Evolutionary conservation across 2,797 vertebrate genomes (phyloP).

Genomic region (Esox lucius): DNA sequence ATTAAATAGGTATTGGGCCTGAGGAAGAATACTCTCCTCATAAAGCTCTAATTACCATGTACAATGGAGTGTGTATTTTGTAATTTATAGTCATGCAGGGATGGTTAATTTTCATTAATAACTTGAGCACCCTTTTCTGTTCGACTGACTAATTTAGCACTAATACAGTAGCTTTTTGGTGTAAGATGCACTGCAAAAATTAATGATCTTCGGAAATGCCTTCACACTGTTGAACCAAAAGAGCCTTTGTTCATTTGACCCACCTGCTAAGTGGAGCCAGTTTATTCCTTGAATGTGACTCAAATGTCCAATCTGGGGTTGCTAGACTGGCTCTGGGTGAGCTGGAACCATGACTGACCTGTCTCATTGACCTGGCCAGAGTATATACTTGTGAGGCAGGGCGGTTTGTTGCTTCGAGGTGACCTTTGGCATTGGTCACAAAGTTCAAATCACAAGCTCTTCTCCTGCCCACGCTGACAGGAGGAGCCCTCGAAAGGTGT

Average conservation of each 20-base stretch:
- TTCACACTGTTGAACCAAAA: too few relatives aligned
- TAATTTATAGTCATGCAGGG: too few relatives aligned
- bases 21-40: slow-evolving; percentile 10
- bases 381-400: slow-evolving; percentile 26
- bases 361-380: neutral
- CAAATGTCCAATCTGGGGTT: slow-evolving; percentile 1
- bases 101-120: too few relatives aligned
- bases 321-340: neutral
- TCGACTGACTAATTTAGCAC: too few relatives aligned
- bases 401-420: slow-evolving; percentile 45
- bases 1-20: slow-evolving; percentile 8
- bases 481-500: slow-evolving; percentile 35
- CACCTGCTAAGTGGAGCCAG: too few relatives aligned
- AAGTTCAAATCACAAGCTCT: slow-evolving; percentile 40
- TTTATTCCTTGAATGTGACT: neutral
- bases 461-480: slow-evolving; percentile 43
- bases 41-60: neutral
- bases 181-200: too few relatives aligned
- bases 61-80: too few relatives aligned
- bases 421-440: slow-evolving; percentile 44
- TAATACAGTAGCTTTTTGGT: too few relatives aligned
- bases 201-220: too few relatives aligned
- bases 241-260: too few relatives aligned
- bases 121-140: too few relatives aligned
- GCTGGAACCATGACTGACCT: neutral